These are phyloP conservation scores for Ectropis grisescens DNA, from an alignment of 1,140 invertebrate species.

Conservation along the genomic window DNA sequence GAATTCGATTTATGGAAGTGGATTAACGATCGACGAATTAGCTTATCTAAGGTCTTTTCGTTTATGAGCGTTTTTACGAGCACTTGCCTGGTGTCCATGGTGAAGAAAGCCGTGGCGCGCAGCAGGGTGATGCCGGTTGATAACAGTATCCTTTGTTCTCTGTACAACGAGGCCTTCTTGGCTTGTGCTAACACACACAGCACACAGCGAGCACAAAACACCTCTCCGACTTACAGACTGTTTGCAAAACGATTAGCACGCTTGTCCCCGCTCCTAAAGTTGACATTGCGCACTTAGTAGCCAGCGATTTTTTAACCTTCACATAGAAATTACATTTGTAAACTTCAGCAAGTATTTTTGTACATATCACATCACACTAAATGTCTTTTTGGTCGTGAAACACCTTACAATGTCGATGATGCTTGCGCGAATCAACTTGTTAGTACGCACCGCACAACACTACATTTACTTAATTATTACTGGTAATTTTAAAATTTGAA, in stretches of 20 bases:
- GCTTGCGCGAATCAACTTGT: no score
- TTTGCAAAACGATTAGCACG: constrained; percentile 60
- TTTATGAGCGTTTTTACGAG: no score
- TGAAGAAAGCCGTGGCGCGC: constrained; percentile 13
- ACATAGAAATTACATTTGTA: constrained; percentile 39
- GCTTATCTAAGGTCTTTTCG: no score
- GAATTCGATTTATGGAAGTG: no score
- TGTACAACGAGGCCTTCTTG: constrained; percentile 24
- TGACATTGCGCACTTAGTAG: constrained; percentile 55
- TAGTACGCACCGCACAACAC: no score
- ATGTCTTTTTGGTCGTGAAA: constrained; percentile 15
- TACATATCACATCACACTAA: constrained; percentile 24
- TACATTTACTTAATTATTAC: no score
- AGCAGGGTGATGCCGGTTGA: constrained; percentile 15
- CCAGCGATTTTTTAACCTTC: constrained; percentile 47
- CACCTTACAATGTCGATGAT: constrained; percentile 6
- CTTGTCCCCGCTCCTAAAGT: constrained; percentile 49
- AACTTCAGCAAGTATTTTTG: constrained; percentile 26
- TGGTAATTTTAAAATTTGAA: no score
- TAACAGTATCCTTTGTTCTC: constrained; percentile 35
- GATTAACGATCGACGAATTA: no score
- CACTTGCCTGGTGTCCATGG: constrained; percentile 51
- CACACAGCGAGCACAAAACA: constrained; percentile 39
- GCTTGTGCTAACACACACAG: constrained; percentile 41
- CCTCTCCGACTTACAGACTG: constrained; percentile 38